A percentile compares a stretch with the other conserved stretches of the same genome.
Conservation (phyloP, 2,888 invertebrate species). For the Pasiphila rectangulata region DNA sequence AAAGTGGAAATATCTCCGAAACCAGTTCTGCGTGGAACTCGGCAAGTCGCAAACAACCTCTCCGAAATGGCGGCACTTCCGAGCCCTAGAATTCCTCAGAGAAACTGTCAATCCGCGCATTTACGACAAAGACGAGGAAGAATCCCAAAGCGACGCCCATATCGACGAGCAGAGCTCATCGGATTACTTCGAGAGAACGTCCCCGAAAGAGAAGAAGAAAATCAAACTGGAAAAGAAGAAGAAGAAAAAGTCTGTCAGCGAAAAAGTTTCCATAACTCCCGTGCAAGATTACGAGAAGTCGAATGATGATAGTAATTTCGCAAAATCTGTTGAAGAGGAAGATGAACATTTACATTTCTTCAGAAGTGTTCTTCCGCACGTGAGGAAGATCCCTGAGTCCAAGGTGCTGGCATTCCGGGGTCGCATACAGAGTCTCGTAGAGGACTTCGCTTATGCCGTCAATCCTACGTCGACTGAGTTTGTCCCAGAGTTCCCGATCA, state of each 20-base stretch:
- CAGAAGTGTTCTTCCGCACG: conserved; percentile 21
- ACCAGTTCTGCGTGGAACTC: conserved; percentile 25
- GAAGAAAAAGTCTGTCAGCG: background rate
- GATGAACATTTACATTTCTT: conserved; percentile 24
- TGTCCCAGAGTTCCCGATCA: conserved; percentile 11
- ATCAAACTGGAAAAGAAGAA: conserved; percentile 12
- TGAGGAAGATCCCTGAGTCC: conserved; percentile 15
- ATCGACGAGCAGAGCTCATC: conserved; percentile 16
- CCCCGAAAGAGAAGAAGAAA: conserved; percentile 2
- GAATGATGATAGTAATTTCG: background rate
- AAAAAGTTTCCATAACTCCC: background rate
- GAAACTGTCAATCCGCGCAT: conserved; percentile 8
- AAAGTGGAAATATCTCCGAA: conserved; percentile 30
- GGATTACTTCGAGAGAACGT: conserved; percentile 10
- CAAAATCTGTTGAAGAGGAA: conserved; percentile 13
- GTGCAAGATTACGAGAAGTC: conserved; percentile 2
- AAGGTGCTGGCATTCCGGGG: conserved; percentile 17
- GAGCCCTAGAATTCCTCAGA: conserved; percentile 10
- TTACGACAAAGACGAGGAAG: conserved; percentile 6
- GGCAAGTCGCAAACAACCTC: conserved; percentile 14
- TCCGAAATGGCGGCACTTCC: conserved; percentile 16
- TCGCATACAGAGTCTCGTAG: conserved; percentile 17
- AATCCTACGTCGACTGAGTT: conserved; percentile 8
- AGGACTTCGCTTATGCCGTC: conserved; percentile 19
- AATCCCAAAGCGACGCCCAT: conserved; percentile 1